Evolutionary conservation across 2,113 vertebrate genomes (phyloP).

Genomic region (Sisor rabdophorus): DNA sequence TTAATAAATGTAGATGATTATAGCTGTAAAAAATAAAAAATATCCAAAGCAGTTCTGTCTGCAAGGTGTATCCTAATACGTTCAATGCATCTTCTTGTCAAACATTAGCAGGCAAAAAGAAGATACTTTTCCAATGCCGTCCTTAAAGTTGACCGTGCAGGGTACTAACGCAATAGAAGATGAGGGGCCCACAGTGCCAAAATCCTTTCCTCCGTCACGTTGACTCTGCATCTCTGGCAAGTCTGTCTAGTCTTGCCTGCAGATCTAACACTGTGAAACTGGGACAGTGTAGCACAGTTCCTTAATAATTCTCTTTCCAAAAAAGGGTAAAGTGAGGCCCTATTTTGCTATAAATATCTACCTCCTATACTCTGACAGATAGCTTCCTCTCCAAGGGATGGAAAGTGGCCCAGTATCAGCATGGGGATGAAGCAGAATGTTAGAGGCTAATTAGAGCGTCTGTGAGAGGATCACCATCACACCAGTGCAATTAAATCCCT

Average conservation of each 20-base stretch:
- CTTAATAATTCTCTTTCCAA: constrained; percentile 77
- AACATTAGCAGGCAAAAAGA: constrained; percentile 41
- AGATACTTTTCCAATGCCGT: constrained; percentile 42
- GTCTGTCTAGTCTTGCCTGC: constrained; percentile 61
- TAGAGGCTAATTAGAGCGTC: constrained; percentile 69
- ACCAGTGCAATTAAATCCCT: constrained; percentile 62
- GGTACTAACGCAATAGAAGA: constrained; percentile 49
- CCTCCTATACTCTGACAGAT: constrained; percentile 56
- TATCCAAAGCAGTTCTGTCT: constrained; percentile 41
- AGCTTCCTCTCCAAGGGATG: constrained; percentile 71
- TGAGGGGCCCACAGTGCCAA: constrained; percentile 59
- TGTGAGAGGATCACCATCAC: constrained; percentile 46
- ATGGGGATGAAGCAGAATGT: constrained; percentile 59
- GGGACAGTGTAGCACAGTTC: constrained; percentile 71
- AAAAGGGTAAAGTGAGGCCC: constrained; percentile 76
- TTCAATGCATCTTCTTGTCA: constrained; percentile 22
- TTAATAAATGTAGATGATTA: constrained; percentile 44
- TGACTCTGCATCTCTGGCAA: constrained; percentile 64
- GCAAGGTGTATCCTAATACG: constrained; percentile 4
- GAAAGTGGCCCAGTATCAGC: constrained; percentile 75
- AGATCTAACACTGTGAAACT: constrained; percentile 74
- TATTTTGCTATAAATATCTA: constrained; percentile 79
- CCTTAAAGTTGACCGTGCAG: constrained; percentile 38
- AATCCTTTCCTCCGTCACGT: constrained; percentile 54
- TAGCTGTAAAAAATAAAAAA: constrained; percentile 45